Conservation (phyloP, 1,140 invertebrate species). For the Leptestheria dahalacensis region DNA sequence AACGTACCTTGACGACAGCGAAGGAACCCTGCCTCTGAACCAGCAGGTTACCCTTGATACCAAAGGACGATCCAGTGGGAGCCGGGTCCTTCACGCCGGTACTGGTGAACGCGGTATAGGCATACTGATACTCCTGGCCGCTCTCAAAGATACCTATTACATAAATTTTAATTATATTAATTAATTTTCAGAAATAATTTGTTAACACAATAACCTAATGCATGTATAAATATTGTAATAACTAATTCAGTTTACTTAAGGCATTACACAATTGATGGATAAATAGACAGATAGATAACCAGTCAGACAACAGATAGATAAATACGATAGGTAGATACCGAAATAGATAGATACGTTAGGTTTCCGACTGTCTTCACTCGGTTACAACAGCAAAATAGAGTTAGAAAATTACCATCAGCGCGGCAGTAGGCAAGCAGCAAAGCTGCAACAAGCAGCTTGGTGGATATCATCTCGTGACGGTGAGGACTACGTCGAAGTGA, state of each 20-base stretch:
- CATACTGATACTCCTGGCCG: conserved; percentile 15
- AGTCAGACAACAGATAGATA: no score
- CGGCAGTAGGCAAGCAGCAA: conserved; percentile 3
- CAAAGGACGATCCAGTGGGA: conserved; percentile 11
- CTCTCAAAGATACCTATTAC: conserved; percentile 14
- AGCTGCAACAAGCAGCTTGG: not conserved
- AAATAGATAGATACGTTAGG: no score
- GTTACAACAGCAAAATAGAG: not conserved
- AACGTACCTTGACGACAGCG: conserved; percentile 13
- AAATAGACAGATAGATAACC: no score
- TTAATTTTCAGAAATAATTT: not conserved
- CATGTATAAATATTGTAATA: no score
- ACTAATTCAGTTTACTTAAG: no score
- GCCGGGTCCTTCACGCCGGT: conserved; percentile 13
- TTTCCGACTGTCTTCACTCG: no score
- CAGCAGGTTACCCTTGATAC: conserved; percentile 13
- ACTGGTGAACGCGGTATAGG: conserved; percentile 7
- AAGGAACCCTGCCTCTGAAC: conserved; percentile 11
- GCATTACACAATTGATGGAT: no score
- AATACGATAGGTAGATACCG: no score
- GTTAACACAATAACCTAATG: no score
- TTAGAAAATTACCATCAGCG: not conserved
- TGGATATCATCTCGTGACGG: not conserved
- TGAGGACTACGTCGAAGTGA: not conserved
- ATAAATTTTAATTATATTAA: not conserved